Percentiles rank a stretch among this genome's conserved stretches.
phyloP scores from a whole-genome alignment of 2,888 invertebrate species.

The Drosophila diplacantha region DNA sequence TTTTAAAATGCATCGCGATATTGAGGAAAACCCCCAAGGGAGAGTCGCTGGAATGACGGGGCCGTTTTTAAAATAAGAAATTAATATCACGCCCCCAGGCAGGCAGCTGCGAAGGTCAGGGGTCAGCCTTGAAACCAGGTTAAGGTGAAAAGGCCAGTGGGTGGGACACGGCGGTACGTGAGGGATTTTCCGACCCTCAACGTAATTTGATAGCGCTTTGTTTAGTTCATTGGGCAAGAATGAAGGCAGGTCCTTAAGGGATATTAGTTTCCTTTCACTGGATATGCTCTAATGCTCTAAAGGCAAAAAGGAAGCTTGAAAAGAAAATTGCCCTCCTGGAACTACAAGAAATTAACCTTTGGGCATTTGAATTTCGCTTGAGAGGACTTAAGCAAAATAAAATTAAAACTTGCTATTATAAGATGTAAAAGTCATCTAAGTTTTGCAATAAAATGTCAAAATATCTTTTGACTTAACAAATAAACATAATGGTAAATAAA shows the following conservation, averaged over 20 bases:
- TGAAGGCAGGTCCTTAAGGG: not conserved
- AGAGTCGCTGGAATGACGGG: slow-evolving; percentile 27
- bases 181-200: slow-evolving; percentile 7
- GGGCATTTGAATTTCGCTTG: not conserved
- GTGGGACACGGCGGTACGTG: slow-evolving; percentile 1
- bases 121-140: slow-evolving; percentile 17
- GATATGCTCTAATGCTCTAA: not conserved
- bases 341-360: not conserved
- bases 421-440: not conserved
- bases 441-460: not conserved
- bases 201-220: slow-evolving; percentile 23
- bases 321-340: slow-evolving; percentile 3
- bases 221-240: slow-evolving; percentile 19
- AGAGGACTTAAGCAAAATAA: too few relatives aligned
- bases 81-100: slow-evolving; percentile 45
- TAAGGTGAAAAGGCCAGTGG: slow-evolving; percentile 13
- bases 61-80: slow-evolving; percentile 50
- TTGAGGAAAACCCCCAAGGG: slow-evolving; percentile 3
- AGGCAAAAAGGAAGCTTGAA: not conserved
- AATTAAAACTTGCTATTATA: not conserved
- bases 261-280: slow-evolving; percentile 8
- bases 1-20: slow-evolving; percentile 33
- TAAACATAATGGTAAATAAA: too few relatives aligned
- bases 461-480: too few relatives aligned
- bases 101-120: slow-evolving; percentile 4